Evolutionary conservation across 2,797 vertebrate species (phyloP), one percentile per base, ranked within the genome.

Genomic region (Borostomias antarcticus): DNA sequence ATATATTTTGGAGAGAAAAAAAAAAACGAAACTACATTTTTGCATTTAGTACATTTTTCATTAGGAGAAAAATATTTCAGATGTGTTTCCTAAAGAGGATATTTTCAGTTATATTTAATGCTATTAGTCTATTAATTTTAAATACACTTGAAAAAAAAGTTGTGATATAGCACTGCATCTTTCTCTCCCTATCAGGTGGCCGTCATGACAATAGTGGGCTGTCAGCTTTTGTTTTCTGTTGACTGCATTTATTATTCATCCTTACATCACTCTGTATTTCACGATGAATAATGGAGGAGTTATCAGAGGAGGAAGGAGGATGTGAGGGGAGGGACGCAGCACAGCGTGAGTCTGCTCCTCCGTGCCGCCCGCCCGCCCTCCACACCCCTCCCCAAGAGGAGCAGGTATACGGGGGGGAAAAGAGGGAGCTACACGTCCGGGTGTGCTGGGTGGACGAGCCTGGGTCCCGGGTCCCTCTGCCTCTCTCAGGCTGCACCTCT

Each of bases 231-330:
- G 85, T 89, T 92, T 91, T 87, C 84, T 88, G 89, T 90, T 92
- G 90, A 92, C 90, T 87, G 76, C 84, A 92, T 93, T 90, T 91
- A 92, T 93, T 91, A 93, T 92, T 93, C 90, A 92, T 91, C 88
- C 86, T 90, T 89, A 89, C 88, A 91, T 91, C 85, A 85, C 78
- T 88, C 82, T 91, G 86, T 93, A 90, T 92, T 92, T 91, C 89
- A 92, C 88, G 88, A 92, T 93, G 89, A 93, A 93, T 93, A 92
- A 93, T 93, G 90, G 88, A 93, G 72, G 85, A 90, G 89, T 82
- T 89, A 89, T 91, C 90, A 91, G 86, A 91, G 83, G 83, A 90
- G 86, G 88, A 85, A 83, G 83, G 88, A 74, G 48, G 62, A 50
- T 64, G 69, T 33, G 51, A 40, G 52, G 82, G 85, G 82, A 85